A percentile compares a stretch with the other conserved stretches of the same genome.
Conservation (phyloP, 2,888 invertebrate species). For the Coenonympha glycerion region DNA sequence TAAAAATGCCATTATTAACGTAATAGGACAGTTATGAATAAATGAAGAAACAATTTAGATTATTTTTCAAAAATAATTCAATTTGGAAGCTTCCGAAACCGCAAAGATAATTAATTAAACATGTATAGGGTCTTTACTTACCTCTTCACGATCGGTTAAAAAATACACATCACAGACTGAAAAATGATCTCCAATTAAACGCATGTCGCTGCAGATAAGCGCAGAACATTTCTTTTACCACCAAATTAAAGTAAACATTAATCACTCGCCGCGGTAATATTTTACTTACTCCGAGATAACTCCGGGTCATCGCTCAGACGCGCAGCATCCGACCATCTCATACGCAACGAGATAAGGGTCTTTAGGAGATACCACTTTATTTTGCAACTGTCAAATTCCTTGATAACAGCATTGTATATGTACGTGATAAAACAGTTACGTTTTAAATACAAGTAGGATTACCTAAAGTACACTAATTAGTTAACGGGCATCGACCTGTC, state of each 20-base stretch:
- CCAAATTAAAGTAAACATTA: conserved; percentile 20
- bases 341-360: conserved; percentile 2
- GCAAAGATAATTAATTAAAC: too few species aligned
- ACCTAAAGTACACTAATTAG: too few species aligned
- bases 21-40: too few species aligned
- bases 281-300: conserved; percentile 5
- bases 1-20: too few species aligned
- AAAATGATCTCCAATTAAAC: conserved; percentile 19
- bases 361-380: conserved; percentile 5
- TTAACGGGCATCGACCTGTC: too few species aligned
- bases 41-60: too few species aligned
- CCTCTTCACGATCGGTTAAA: too few species aligned
- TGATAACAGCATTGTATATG: neutral
- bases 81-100: too few species aligned
- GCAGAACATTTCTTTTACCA: conserved; percentile 1
- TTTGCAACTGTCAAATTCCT: conserved; percentile 9
- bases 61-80: too few species aligned
- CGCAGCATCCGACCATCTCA: neutral
- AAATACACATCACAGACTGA: neutral
- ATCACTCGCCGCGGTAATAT: conserved; percentile 16
- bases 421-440: neutral
- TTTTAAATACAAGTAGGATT: neutral
- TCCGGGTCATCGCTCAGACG: conserved; percentile 10
- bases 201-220: conserved; percentile 3
- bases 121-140: too few species aligned